Evolutionary conservation across 2,113 vertebrate genomes (phyloP).

Genomic region (Pangasianodon gigas): DNA sequence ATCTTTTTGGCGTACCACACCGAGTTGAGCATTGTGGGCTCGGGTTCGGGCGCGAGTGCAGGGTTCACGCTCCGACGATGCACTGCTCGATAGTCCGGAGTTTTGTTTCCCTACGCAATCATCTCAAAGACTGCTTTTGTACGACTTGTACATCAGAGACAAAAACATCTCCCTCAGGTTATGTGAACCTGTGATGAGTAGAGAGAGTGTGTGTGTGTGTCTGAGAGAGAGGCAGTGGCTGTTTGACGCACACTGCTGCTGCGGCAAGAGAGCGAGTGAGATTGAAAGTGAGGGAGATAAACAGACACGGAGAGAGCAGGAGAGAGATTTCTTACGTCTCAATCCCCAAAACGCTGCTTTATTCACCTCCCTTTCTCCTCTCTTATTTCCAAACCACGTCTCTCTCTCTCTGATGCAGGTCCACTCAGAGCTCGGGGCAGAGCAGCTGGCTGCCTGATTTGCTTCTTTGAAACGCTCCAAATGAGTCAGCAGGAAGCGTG

Average conservation of each 20-base stretch:
- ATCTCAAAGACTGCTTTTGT: constrained; percentile 37
- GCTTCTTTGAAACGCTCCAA: constrained; percentile 30
- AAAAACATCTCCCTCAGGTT: constrained; percentile 28
- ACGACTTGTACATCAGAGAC: background rate
- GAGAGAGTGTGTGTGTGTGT: background rate
- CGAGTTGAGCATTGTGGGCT: constrained; percentile 77
- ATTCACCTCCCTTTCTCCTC: constrained; percentile 39
- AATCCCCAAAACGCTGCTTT: constrained; percentile 37
- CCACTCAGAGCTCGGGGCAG: constrained; percentile 39
- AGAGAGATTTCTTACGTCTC: constrained; percentile 42
- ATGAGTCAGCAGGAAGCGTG: constrained; percentile 52
- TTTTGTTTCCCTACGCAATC: constrained; percentile 40
- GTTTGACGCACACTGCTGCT: constrained; percentile 54
- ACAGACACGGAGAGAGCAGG: constrained; percentile 19
- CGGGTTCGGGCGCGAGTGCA: constrained; percentile 32
- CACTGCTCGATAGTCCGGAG: background rate
- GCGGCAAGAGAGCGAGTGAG: constrained; percentile 38
- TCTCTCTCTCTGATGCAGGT: background rate
- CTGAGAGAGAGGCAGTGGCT: constrained; percentile 21
- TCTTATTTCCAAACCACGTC: background rate
- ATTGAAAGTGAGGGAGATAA: constrained; percentile 28
- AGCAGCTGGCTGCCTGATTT: constrained; percentile 33
- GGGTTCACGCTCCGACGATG: constrained; percentile 36
- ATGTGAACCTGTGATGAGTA: constrained; percentile 19
- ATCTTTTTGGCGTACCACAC: constrained; percentile 81